Percentiles rank a stretch among this genome's conserved stretches.
These are phyloP conservation scores for Dryobota labecula DNA, from an alignment of 2,888 invertebrate genomes.

Conservation along the genomic window DNA sequence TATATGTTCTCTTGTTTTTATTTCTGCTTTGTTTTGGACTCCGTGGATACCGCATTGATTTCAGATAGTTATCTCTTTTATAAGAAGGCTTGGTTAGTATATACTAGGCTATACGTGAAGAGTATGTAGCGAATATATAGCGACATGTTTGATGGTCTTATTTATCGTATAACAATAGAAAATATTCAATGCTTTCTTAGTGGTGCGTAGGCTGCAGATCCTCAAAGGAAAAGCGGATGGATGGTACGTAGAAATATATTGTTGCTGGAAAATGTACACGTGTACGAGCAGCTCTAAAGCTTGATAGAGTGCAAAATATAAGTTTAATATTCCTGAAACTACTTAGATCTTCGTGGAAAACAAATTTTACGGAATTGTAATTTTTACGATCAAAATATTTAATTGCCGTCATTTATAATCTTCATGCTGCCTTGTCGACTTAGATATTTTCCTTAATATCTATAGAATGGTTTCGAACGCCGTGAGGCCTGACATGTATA, in stretches of 20 bases:
- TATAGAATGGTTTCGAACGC: not conserved
- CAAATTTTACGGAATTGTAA: not conserved
- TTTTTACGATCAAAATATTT: not conserved
- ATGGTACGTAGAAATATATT: not conserved
- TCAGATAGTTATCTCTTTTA: not conserved
- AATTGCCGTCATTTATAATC: not conserved
- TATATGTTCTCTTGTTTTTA: not conserved
- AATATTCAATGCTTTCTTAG: not conserved
- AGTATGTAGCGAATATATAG: not conserved
- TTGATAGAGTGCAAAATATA: not conserved
- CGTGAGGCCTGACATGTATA: not conserved
- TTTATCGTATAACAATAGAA: not conserved
- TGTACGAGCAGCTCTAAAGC: not conserved
- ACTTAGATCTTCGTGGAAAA: no score
- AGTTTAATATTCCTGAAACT: not conserved
- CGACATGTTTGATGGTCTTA: not conserved
- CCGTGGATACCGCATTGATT: slow-evolving; percentile 9
- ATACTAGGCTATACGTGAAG: not conserved
- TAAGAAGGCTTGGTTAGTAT: not conserved
- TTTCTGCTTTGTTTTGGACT: not conserved
- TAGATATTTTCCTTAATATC: not conserved
- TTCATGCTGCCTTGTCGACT: not conserved
- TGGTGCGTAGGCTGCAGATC: not conserved
- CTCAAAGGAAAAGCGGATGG: not conserved
- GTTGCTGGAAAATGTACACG: not conserved